Percentiles rank a stretch among this genome's conserved stretches.
Evolutionary conservation across 92 coral and sea anemone genomes (phyloP).

Genomic region (Zoanthus sociatus): DNA sequence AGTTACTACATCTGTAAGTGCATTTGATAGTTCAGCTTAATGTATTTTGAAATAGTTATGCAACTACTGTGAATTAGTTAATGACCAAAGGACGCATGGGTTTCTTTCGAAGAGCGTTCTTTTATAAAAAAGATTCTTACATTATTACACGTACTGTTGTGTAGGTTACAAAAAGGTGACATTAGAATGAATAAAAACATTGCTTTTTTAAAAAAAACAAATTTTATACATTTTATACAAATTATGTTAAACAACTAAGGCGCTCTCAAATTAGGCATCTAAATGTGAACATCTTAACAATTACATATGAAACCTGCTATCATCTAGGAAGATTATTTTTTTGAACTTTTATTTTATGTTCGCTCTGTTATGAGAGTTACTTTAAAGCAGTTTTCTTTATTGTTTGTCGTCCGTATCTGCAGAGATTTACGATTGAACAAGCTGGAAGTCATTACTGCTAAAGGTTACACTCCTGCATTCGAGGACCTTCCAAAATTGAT

Average conservation of each 20-base stretch:
- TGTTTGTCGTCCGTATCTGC: neutral
- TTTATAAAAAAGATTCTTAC: too few species aligned
- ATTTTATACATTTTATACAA: too few species aligned
- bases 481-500: constrained; percentile 82
- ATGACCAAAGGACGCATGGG: too few species aligned
- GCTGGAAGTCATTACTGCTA: constrained; percentile 74
- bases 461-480: constrained; percentile 75
- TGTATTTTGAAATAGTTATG: neutral
- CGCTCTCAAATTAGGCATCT: too few species aligned
- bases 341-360: neutral
- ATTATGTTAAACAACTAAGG: too few species aligned
- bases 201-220: too few species aligned
- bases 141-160: too few species aligned
- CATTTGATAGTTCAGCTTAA: neutral
- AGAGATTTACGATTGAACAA: constrained; percentile 84
- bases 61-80: neutral
- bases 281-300: too few species aligned
- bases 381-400: neutral
- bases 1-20: constrained; percentile 94
- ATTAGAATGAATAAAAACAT: too few species aligned
- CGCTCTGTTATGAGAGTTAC: neutral
- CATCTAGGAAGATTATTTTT: neutral
- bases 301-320: too few species aligned
- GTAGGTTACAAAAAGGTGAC: too few species aligned
- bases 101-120: too few species aligned